Conservation (phyloP, 2,113 vertebrate genomes). For the Protomyctophum bolini region DNA sequence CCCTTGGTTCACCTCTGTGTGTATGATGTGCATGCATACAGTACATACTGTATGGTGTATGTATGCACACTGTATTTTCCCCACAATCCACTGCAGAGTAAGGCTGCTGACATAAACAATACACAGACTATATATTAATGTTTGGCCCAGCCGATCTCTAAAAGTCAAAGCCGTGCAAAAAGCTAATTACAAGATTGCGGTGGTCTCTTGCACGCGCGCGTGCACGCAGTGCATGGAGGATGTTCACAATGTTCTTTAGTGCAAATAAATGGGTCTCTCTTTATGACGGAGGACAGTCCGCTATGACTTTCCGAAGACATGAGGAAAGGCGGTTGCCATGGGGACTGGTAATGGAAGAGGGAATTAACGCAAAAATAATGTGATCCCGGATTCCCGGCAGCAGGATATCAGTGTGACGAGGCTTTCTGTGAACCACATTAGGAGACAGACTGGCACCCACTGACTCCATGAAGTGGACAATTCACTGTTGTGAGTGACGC, state of each 20-base stretch:
- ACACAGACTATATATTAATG: no score
- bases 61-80: not conserved
- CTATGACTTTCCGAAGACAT: slow-evolving; percentile 10
- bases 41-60: not conserved
- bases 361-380: slow-evolving; percentile 58
- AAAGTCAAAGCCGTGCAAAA: slow-evolving; percentile 19
- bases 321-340: slow-evolving; percentile 54
- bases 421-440: no score
- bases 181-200: not conserved
- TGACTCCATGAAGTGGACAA: slow-evolving; percentile 17
- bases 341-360: slow-evolving; percentile 33
- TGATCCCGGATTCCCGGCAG: slow-evolving; percentile 47
- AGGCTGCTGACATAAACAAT: not conserved
- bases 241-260: no score
- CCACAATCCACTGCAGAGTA: not conserved
- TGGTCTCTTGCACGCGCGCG: not conserved
- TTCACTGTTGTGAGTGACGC: not conserved
- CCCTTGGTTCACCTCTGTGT: not conserved
- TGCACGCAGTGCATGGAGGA: no score
- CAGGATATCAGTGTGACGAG: slow-evolving; percentile 21
- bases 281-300: not conserved
- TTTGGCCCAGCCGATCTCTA: slow-evolving; percentile 8
- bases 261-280: not conserved
- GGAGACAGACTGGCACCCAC: not conserved
- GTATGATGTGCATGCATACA: not conserved